A percentile compares a stretch with the other conserved stretches of the same genome.
Evolutionary conservation across 1,140 invertebrate genomes (phyloP).

Genomic region (Colletes gigas): DNA sequence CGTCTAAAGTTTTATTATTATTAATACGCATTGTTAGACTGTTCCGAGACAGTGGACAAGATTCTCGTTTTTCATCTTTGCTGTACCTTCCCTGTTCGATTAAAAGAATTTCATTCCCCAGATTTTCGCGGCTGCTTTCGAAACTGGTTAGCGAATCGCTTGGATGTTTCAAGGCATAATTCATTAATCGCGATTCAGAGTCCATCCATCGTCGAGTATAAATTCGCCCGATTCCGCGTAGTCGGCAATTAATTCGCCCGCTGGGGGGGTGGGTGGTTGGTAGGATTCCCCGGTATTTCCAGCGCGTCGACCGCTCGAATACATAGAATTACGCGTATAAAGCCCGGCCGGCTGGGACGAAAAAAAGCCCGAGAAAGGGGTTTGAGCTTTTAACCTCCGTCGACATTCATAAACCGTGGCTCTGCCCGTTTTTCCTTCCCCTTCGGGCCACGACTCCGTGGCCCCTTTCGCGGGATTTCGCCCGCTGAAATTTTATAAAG

Average conservation of each 20-base stretch:
- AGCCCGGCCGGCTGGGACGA: background rate
- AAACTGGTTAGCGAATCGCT: background rate
- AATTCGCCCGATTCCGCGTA: constrained; percentile 20
- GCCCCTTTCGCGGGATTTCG: background rate
- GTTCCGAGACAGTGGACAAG: no score
- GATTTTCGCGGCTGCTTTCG: background rate
- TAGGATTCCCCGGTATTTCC: constrained; percentile 15
- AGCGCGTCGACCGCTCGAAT: background rate
- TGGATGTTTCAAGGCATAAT: constrained; percentile 12
- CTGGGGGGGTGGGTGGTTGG: background rate
- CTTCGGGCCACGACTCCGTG: background rate
- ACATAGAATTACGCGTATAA: constrained; percentile 13
- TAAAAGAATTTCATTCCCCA: no score
- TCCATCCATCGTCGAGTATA: constrained; percentile 14
- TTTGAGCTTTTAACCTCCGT: constrained; percentile 22
- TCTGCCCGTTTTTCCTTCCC: background rate
- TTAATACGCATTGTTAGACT: no score
- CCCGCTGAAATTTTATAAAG: constrained; percentile 15
- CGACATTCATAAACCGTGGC: constrained; percentile 12
- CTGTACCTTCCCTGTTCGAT: no score
- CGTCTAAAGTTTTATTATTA: no score
- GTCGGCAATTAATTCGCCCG: constrained; percentile 33
- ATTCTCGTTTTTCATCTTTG: no score
- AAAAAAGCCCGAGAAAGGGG: constrained; percentile 1
- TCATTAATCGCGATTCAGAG: constrained; percentile 33